Evolutionary conservation across 2,113 vertebrate genomes (phyloP).

Genomic region (Callaeas wilsoni): DNA sequence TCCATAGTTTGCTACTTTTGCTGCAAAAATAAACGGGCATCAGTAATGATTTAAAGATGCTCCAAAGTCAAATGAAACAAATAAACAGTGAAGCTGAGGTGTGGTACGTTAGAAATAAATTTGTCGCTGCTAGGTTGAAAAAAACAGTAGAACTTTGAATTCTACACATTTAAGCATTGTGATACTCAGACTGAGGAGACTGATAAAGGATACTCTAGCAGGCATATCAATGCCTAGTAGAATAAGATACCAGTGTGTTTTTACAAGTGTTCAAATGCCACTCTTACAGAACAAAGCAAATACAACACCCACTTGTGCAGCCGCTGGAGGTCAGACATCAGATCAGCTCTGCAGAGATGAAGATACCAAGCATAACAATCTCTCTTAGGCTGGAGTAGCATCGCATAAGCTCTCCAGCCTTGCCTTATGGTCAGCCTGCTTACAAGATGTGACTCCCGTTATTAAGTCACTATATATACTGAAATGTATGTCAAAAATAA

Average conservation of each 20-base stretch:
- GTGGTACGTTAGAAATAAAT: not conserved
- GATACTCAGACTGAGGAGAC: not conserved
- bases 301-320: not conserved
- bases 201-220: not conserved
- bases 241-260: not conserved
- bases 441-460: not conserved
- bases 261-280: not conserved
- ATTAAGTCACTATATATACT: not conserved
- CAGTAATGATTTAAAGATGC: not conserved
- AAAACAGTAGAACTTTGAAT: not conserved
- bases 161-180: not conserved
- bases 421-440: not conserved
- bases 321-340: not conserved
- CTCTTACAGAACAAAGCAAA: not conserved
- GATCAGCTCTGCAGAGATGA: not conserved
- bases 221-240: not conserved
- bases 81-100: not conserved
- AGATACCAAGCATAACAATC: not conserved
- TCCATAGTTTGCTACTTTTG: not conserved
- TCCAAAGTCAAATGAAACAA: not conserved
- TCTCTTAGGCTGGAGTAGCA: not conserved
- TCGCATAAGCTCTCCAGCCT: not conserved
- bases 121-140: not conserved
- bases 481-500: not conserved
- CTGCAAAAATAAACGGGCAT: slow-evolving; percentile 3